Conservation (phyloP, 2,888 invertebrate genomes). For the Monopis laevigella region DNA sequence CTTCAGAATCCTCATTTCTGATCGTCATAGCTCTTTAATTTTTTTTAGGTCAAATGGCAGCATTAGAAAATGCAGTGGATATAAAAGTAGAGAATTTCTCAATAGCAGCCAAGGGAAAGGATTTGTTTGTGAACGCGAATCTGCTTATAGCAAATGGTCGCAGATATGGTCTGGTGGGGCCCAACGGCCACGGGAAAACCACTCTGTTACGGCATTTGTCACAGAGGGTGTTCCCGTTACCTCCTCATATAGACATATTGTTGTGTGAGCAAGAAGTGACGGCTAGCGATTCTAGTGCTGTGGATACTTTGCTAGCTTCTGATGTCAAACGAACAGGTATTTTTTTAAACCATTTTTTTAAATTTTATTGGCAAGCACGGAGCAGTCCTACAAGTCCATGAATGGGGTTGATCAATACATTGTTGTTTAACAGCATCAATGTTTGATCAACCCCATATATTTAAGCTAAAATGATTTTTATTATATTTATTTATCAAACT, state of each 20-base stretch:
- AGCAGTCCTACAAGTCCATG: too few species aligned
- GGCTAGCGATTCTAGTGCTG: constrained; percentile 92
- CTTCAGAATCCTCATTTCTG: too few species aligned
- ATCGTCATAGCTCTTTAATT: neutral
- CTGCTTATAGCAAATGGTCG: constrained; percentile 92
- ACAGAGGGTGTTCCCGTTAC: constrained; percentile 89
- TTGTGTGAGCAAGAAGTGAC: constrained; percentile 99
- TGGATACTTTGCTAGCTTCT: constrained; percentile 91
- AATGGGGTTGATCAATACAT: too few species aligned
- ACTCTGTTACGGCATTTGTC: constrained; percentile 94
- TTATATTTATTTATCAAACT: too few species aligned
- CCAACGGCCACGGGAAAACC: constrained; percentile 99
- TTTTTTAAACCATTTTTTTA: neutral
- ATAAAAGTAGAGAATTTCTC: constrained; percentile 99
- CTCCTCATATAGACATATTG: constrained; percentile 93
- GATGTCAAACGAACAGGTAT: constrained; percentile 85
- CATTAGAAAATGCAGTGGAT: constrained; percentile 92
- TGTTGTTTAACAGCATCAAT: too few species aligned
- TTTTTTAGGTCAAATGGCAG: constrained; percentile 73
- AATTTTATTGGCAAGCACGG: neutral
- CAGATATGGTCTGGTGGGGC: constrained; percentile 97
- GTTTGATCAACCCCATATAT: too few species aligned
- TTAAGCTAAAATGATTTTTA: too few species aligned
- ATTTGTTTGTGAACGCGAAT: constrained; percentile 95
- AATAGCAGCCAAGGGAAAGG: constrained; percentile 96